Base-by-base conservation (phyloP, 92 coral and sea anemone species). In the Pocillopora meandrina region DNA sequence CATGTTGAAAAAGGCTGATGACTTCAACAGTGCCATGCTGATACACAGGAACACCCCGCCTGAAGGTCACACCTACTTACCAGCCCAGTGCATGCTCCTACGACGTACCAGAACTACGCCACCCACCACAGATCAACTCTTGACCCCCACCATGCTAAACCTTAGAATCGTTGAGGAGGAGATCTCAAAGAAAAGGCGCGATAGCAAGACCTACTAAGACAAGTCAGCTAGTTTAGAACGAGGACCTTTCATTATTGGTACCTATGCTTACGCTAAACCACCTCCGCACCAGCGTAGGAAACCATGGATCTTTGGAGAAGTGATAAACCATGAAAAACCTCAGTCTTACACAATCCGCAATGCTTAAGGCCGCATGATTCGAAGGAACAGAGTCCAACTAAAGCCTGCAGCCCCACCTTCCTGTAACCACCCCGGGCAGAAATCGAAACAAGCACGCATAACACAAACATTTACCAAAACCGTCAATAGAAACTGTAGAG, bases 31-130 rank as follows among this genome's bases (percentile, higher is more conserved):
- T 65, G 86, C 89, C 10, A 75, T 89, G 74, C 81, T 89, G 67
- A 76, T 66, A 18, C 80, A 89, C 72, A 89, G 92, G 62, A 89
- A 89, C 72, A 85, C 89, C 23, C 89, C 89, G 26, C 82, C 84
- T 26, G 82, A 80, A 58, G 88, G 86, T 18, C 71, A 79, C 88
- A 80, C 78, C 56, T 89, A 84, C 75, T 89, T 89, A 77, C 92
- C 89, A 71, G 92, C 89, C 10, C 86, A 90, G 62, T 84, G 85
- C 69, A 90, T 90, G 93, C 60, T 90, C 80, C 57, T 57, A 42
- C 76, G 89, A 58, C 84, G 78, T 71, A 89, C 92, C 4, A 81
- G 89, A 74, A 85, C 92, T 75, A 80, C 75, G 11, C 84, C 84
- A 10, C 89, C 92, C 31, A 89, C 87, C 33, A 35, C 92, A 64